Percentiles rank a stretch among this genome's conserved stretches.
These are phyloP conservation scores for Protomyctophum bolini DNA, from an alignment of 2,113 vertebrate species.

Conservation along the genomic window DNA sequence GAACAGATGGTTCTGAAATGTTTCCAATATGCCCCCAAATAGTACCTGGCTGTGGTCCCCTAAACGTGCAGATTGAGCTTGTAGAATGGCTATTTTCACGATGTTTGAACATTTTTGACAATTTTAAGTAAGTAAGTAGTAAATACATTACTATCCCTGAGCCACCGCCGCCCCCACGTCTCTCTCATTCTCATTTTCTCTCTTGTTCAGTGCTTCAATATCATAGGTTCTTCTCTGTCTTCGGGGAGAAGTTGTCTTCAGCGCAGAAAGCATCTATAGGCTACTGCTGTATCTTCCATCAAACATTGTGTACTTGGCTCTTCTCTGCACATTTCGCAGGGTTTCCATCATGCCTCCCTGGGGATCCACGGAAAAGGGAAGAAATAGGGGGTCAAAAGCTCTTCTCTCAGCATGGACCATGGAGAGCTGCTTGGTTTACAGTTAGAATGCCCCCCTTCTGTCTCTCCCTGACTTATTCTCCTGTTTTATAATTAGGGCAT, in stretches of 20 bases:
- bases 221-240: constrained; percentile 1
- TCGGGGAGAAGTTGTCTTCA: background rate
- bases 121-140: no score
- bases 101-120: no score
- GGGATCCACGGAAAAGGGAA: constrained; percentile 1
- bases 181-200: constrained; percentile 1
- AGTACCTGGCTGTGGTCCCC: no score
- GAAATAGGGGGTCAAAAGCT: constrained; percentile 32
- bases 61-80: no score
- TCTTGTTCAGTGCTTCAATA: background rate
- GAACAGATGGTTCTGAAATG: no score
- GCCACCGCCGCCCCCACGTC: background rate
- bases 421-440: constrained; percentile 29
- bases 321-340: constrained; percentile 5
- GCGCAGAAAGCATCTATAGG: background rate
- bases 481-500: constrained; percentile 64
- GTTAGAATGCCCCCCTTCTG: constrained; percentile 32
- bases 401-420: constrained; percentile 17
- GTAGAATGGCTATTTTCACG: no score
- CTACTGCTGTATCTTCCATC: background rate
- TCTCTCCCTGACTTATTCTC: constrained; percentile 49
- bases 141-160: no score
- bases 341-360: constrained; percentile 4
- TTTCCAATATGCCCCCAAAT: no score
- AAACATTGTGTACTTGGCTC: constrained; percentile 1